Percentiles rank a stretch among this genome's conserved stretches.
These are phyloP conservation scores for Drosophila ananassae DNA, from an alignment of 1,140 invertebrate species.

Conservation along the genomic window DNA sequence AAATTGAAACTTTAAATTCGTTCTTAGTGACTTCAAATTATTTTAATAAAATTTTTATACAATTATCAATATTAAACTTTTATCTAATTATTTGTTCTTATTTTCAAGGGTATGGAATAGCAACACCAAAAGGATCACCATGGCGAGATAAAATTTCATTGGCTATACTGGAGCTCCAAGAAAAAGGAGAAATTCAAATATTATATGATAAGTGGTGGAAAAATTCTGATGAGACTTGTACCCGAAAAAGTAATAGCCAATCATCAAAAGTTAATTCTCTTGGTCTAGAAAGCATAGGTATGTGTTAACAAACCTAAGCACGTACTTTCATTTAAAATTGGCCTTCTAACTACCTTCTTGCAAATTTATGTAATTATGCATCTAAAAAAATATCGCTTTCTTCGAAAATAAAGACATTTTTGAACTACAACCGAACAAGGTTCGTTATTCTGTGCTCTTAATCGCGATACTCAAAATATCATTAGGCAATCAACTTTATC, in stretches of 20 bases:
- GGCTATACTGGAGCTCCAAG: constrained; percentile 96
- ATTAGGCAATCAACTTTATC: too few species aligned
- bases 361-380: too few species aligned
- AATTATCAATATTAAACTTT: too few species aligned
- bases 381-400: too few species aligned
- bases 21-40: too few species aligned
- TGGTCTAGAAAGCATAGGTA: constrained; percentile 78
- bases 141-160: constrained; percentile 97
- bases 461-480: too few species aligned
- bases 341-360: too few species aligned
- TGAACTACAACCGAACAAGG: too few species aligned
- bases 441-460: too few species aligned
- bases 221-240: constrained; percentile 95
- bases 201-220: constrained; percentile 99
- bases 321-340: too few species aligned
- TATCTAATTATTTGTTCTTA: not conserved
- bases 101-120: constrained; percentile 90
- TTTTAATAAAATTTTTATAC: too few species aligned
- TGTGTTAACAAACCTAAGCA: not conserved
- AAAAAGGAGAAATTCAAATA: constrained; percentile 97
- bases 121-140: constrained; percentile 94
- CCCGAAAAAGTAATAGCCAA: constrained; percentile 93
- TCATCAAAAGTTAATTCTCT: constrained; percentile 96
- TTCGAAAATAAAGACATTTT: too few species aligned
- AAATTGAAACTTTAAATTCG: not conserved